These are phyloP conservation scores for Mormoops blainvillei DNA, from an alignment of 2,113 vertebrate species.

Conservation along the genomic window DNA sequence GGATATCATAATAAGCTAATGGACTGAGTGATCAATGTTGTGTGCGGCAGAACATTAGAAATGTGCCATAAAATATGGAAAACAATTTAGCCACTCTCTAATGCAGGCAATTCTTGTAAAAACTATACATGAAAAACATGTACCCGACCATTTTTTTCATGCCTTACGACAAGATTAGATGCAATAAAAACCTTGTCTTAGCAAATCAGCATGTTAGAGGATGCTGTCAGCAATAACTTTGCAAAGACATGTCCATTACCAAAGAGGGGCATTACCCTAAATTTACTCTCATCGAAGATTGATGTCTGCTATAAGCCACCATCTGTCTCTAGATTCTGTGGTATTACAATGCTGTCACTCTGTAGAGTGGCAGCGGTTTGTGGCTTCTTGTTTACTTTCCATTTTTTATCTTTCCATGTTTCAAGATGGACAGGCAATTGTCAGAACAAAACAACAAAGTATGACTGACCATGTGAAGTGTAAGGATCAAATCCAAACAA, in stretches of 20 bases:
- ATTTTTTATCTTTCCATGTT: neutral
- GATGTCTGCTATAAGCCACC: slow-evolving; percentile 81
- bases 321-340: slow-evolving; percentile 77
- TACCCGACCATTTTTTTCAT: slow-evolving; percentile 40
- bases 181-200: slow-evolving; percentile 76
- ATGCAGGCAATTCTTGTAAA: slow-evolving; percentile 63
- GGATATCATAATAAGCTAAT: slow-evolving; percentile 67
- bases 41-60: slow-evolving; percentile 52
- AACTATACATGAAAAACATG: slow-evolving; percentile 56
- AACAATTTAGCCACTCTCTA: slow-evolving; percentile 59
- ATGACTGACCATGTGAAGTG: neutral
- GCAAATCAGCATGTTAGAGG: slow-evolving; percentile 72
- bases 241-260: slow-evolving; percentile 74
- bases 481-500: neutral
- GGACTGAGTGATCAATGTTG: slow-evolving; percentile 71
- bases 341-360: slow-evolving; percentile 72
- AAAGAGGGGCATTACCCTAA: slow-evolving; percentile 78
- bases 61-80: slow-evolving; percentile 60
- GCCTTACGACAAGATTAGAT: slow-evolving; percentile 71
- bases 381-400: slow-evolving; percentile 37
- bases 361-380: slow-evolving; percentile 33
- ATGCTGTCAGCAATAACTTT: slow-evolving; percentile 76
- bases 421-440: neutral
- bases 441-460: neutral
- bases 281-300: slow-evolving; percentile 82